phyloP scores from a whole-genome alignment of 2,113 vertebrate species.

The Cichladusa arquata region DNA sequence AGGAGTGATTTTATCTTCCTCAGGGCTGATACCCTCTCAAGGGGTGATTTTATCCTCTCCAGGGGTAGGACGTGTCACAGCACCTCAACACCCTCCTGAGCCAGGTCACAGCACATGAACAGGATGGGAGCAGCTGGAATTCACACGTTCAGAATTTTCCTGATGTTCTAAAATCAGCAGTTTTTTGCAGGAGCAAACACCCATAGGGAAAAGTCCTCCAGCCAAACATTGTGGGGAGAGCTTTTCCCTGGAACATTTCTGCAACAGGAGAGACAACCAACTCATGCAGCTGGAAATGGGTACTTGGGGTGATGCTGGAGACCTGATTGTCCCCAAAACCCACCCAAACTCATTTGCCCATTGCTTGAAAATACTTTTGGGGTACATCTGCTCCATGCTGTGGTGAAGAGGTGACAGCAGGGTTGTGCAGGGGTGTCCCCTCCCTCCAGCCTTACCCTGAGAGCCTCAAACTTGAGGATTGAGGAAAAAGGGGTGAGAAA shows the following conservation, averaged over 20 bases:
- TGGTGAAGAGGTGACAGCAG: background rate
- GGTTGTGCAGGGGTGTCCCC: accelerated
- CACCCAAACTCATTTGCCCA: background rate
- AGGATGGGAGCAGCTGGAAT: background rate
- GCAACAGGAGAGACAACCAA: background rate
- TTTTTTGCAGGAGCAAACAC: background rate
- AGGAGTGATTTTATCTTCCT: background rate
- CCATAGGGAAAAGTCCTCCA: background rate
- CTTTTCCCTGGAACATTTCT: background rate
- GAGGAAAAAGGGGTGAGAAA: background rate
- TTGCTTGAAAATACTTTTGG: background rate
- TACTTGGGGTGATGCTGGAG: background rate
- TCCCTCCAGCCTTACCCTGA: background rate
- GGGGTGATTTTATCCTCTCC: background rate
- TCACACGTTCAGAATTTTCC: accelerated
- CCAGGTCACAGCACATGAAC: background rate
- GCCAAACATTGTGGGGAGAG: background rate
- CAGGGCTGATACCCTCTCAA: background rate
- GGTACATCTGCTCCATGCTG: background rate
- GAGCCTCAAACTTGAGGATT: background rate
- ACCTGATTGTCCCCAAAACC: background rate
- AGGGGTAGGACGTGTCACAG: accelerated
- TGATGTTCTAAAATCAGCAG: background rate
- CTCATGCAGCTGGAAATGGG: background rate
- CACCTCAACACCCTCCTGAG: background rate